A percentile compares a stretch with the other conserved stretches of the same genome.
Conservation (phyloP, 2,888 invertebrate genomes). For the Leptopterna dolabrata region DNA sequence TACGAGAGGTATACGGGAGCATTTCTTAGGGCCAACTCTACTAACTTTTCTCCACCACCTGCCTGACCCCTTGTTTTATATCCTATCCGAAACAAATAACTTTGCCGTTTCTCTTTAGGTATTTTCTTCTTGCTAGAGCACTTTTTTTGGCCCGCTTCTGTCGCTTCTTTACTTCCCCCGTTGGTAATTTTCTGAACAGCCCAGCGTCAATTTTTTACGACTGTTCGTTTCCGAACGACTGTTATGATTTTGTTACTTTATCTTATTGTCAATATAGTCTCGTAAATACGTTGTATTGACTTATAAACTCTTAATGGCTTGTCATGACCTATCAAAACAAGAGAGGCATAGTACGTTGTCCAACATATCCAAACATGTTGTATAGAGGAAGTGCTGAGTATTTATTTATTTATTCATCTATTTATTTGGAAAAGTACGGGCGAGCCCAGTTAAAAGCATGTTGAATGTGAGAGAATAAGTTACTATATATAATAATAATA, state of each 20-base stretch:
- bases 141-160: not conserved
- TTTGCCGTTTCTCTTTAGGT: not conserved
- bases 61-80: conserved; percentile 6
- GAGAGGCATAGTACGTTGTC: too few relatives aligned
- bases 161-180: not conserved
- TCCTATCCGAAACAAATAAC: conserved; percentile 4
- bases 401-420: too few relatives aligned
- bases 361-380: too few relatives aligned
- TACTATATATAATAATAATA: too few relatives aligned
- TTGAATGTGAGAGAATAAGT: too few relatives aligned
- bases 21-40: conserved; percentile 43
- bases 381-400: too few relatives aligned
- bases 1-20: conserved; percentile 36
- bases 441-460: too few relatives aligned
- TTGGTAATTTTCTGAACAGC: not conserved
- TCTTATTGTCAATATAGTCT: not conserved
- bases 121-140: not conserved
- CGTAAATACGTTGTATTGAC: not conserved
- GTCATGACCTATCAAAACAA: too few relatives aligned
- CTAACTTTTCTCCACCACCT: conserved; percentile 13
- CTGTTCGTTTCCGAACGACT: not conserved
- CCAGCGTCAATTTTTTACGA: not conserved
- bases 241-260: not conserved
- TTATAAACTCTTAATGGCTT: not conserved
- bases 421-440: too few relatives aligned